Evolutionary conservation across 2,888 invertebrate genomes (phyloP).

Genomic region (Druceiella hillmani): DNA sequence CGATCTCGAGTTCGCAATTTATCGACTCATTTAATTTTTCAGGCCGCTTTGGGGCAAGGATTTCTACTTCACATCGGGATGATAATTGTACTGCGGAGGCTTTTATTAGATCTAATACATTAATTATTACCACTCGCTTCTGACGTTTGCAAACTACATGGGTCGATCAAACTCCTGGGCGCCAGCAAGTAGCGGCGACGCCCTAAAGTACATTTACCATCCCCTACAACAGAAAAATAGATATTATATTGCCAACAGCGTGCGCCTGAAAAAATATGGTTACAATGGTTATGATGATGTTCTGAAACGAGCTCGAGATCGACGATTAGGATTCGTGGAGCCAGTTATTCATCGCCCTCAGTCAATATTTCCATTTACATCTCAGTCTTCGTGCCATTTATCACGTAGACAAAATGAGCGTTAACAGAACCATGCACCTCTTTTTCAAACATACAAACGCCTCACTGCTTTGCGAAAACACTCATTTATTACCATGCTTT

Average conservation of each 20-base stretch:
- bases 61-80: background rate
- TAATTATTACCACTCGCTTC: too few relatives aligned
- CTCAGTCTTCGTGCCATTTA: too few relatives aligned
- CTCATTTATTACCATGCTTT: too few relatives aligned
- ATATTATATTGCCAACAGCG: background rate
- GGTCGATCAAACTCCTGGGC: background rate
- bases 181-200: background rate
- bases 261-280: constrained; percentile 3
- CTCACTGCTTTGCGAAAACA: too few relatives aligned
- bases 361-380: too few relatives aligned
- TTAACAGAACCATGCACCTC: too few relatives aligned
- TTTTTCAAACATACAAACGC: too few relatives aligned
- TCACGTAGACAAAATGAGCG: too few relatives aligned
- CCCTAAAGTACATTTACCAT: constrained; percentile 3
- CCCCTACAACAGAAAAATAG: constrained; percentile 1
- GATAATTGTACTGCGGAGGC: constrained; percentile 1
- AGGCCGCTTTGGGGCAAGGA: constrained; percentile 3
- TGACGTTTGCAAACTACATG: background rate
- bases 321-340: too few relatives aligned
- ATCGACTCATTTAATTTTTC: background rate
- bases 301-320: background rate
- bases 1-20: too few relatives aligned
- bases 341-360: too few relatives aligned
- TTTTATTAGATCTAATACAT: too few relatives aligned
- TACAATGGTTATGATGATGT: background rate